Evolutionary conservation across 2,888 invertebrate species (phyloP), one percentile per base, ranked within the genome.

Genomic region (Orthosia gracilis): DNA sequence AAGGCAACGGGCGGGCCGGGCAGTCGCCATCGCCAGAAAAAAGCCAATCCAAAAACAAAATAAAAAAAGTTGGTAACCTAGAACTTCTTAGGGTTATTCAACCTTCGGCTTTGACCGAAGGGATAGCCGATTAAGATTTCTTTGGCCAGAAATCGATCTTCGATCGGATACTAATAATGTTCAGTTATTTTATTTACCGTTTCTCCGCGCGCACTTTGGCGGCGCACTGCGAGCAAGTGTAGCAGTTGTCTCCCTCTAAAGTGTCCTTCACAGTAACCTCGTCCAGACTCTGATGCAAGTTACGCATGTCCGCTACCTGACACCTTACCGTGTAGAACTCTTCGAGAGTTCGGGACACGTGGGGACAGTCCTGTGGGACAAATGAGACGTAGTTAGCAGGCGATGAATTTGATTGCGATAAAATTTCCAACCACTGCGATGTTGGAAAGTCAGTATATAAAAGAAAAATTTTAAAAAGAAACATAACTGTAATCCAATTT

Each of bases 261-360:
- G 99, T 99, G 92, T 99, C 99, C 92, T 99, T 99, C 13, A 99
- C 99, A 0, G 99, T 99, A n/a, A 99, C 99, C 94, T 99, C 99
- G 94, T 99, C 99, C 47, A 99, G 96, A 47, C 99, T 99, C 94
- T 99, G 99, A 90, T 99, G 99, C 52, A 99, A 96, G 94, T 99
- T 99, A 65, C 99, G 97, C 99, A 99, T 99, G 92, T 99, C 99
- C 0, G 99, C 99, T 65, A 99, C 99, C 93, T 99, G 99, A 92
- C 99, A 99, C 11, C 99, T 97, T 18, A 99, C 99, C 5, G 99
- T 99, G 95, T 99, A 99, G 96, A 99, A 99, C 95, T 99, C 99
- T 93, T 99, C 99, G 49, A 99, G 97, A 0, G 99, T 99, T 49
- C 99, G 97, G 78, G 99, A 99, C 5, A 99, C 99, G 95, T 99